phyloP scores from a whole-genome alignment of 2,113 vertebrate species.

The Cygnus buccinator region DNA sequence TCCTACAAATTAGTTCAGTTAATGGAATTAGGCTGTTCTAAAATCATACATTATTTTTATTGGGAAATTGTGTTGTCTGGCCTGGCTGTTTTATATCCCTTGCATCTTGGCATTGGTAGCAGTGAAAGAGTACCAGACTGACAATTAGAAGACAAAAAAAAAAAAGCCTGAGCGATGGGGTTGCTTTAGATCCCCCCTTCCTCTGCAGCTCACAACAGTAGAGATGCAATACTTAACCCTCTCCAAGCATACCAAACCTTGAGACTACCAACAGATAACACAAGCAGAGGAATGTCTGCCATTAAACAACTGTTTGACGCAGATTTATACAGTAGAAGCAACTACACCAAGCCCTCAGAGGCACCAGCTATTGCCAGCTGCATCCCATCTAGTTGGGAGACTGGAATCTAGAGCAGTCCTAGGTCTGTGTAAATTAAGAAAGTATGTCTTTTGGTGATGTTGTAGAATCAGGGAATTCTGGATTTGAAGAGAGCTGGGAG shows the following conservation, averaged over 20 bases:
- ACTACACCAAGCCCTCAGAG: slow-evolving; percentile 4
- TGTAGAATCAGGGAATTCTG: background rate
- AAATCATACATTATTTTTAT: background rate
- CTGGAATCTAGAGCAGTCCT: background rate
- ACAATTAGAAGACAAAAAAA: background rate
- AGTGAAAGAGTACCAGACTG: background rate
- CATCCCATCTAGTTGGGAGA: slow-evolving; percentile 12
- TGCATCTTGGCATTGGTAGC: background rate
- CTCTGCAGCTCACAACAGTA: background rate
- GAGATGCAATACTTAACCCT: background rate
- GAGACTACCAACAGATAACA: background rate
- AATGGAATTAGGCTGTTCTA: background rate
- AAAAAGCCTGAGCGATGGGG: background rate
- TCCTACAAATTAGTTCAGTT: background rate
- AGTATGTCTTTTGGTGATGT: background rate
- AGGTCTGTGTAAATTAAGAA: slow-evolving; percentile 3
- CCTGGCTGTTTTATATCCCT: background rate
- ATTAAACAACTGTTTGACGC: background rate
- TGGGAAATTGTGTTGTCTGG: background rate
- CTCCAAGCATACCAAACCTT: background rate
- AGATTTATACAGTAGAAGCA: background rate
- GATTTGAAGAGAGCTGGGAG: background rate
- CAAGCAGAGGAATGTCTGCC: background rate
- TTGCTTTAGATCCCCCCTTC: background rate
- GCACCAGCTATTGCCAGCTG: slow-evolving; percentile 22